Evolutionary conservation across 2,797 vertebrate genomes (phyloP).

Genomic region (Meda fulgida): DNA sequence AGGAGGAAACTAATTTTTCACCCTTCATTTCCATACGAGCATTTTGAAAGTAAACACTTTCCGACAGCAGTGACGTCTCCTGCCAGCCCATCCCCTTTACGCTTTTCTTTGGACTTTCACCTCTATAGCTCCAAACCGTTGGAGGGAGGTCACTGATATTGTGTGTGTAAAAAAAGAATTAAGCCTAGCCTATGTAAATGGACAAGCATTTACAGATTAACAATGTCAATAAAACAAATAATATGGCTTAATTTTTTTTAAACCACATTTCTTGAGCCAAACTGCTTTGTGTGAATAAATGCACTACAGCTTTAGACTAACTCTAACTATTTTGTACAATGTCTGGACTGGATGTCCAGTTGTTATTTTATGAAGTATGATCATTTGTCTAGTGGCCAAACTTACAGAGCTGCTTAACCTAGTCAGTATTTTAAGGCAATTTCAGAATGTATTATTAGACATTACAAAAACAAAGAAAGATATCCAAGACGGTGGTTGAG

Average conservation of each 20-base stretch:
- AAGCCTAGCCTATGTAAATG: background rate
- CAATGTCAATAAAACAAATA: background rate
- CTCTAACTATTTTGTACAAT: background rate
- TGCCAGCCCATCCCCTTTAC: constrained; percentile 37
- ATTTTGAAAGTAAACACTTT: constrained; percentile 60
- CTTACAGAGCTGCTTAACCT: background rate
- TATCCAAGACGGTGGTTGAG: no score
- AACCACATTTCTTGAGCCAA: background rate
- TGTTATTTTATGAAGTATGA: background rate
- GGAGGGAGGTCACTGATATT: background rate
- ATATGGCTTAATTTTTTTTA: background rate
- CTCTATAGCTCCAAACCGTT: constrained; percentile 22
- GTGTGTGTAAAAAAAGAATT: background rate
- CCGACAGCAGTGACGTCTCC: constrained; percentile 33
- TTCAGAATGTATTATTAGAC: no score
- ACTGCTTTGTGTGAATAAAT: constrained; percentile 5
- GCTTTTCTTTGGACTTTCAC: constrained; percentile 55
- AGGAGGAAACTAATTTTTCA: background rate
- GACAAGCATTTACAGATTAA: background rate
- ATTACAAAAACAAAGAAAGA: background rate
- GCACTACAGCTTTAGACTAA: background rate
- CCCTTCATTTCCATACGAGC: constrained; percentile 16
- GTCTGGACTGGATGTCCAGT: no score
- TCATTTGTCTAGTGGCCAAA: background rate
- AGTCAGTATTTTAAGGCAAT: background rate